Percentiles rank a stretch among this genome's conserved stretches.
phyloP scores from a whole-genome alignment of 2,797 vertebrate species.

The Accipiter badius region DNA sequence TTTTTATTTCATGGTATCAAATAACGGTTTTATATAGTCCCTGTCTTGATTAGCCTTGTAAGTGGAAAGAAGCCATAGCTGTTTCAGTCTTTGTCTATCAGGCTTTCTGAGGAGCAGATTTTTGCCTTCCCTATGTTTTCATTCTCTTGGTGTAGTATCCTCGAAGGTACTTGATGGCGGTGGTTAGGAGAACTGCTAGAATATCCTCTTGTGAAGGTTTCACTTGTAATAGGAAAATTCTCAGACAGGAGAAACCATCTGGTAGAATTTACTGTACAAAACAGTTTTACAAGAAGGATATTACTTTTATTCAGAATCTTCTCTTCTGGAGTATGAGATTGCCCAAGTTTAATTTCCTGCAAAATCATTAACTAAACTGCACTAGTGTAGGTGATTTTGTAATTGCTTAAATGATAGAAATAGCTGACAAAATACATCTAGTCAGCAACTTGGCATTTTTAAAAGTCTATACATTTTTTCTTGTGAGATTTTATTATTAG shows the following conservation, averaged over 20 bases:
- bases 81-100: neutral
- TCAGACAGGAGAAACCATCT: neutral
- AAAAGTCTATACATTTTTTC: neutral
- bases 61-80: neutral
- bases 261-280: neutral
- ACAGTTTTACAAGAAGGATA: neutral
- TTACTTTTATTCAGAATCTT: neutral
- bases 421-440: neutral
- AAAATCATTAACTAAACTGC: neutral
- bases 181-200: neutral
- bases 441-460: neutral
- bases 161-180: neutral
- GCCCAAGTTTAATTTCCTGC: neutral
- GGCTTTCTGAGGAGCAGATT: neutral
- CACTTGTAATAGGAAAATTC: neutral
- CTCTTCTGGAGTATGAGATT: neutral
- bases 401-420: neutral
- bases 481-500: neutral
- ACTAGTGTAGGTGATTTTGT: neutral
- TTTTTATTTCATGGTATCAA: neutral
- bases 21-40: neutral
- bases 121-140: neutral
- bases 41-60: fast-evolving
- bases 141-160: neutral
- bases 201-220: neutral